A percentile compares a stretch with the other conserved stretches of the same genome.
phyloP scores from a whole-genome alignment of 2,888 invertebrate species.

The Argyresthia albistria region DNA sequence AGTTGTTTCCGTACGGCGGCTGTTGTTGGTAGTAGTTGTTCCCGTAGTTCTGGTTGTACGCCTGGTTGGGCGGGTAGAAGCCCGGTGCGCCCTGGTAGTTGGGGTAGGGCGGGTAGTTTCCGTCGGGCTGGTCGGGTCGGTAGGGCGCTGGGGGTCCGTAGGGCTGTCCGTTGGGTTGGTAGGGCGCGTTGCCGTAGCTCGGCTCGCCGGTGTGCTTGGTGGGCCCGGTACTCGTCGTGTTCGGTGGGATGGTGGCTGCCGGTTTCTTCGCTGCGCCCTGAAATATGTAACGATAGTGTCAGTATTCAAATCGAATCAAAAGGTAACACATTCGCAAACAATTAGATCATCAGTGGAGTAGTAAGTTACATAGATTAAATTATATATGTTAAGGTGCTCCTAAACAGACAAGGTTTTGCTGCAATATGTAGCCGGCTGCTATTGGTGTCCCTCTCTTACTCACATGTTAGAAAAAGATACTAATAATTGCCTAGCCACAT shows the following conservation, averaged over 20 bases:
- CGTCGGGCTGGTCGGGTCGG: slow-evolving; percentile 40
- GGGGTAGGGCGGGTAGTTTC: slow-evolving; percentile 50
- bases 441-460: too few relatives aligned
- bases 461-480: too few relatives aligned
- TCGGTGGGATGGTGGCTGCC: slow-evolving; percentile 64
- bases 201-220: slow-evolving; percentile 26
- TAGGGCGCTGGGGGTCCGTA: slow-evolving; percentile 37
- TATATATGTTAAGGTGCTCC: too few relatives aligned
- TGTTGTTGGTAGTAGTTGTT: slow-evolving; percentile 54
- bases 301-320: too few relatives aligned
- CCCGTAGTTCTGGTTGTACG: slow-evolving; percentile 36
- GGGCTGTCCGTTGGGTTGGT: slow-evolving; percentile 45
- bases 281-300: not conserved
- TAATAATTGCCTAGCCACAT: too few relatives aligned
- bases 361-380: too few relatives aligned
- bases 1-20: slow-evolving; percentile 45
- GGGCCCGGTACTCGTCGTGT: slow-evolving; percentile 34
- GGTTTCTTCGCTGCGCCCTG: slow-evolving; percentile 61
- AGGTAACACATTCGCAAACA: too few relatives aligned
- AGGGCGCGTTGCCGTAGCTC: slow-evolving; percentile 33
- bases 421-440: too few relatives aligned
- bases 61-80: slow-evolving; percentile 61
- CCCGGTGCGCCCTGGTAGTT: slow-evolving; percentile 50
- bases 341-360: too few relatives aligned
- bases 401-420: too few relatives aligned